These are phyloP conservation scores for Hephaestus fuliginosus DNA, from an alignment of 2,797 vertebrate genomes.

Conservation along the genomic window DNA sequence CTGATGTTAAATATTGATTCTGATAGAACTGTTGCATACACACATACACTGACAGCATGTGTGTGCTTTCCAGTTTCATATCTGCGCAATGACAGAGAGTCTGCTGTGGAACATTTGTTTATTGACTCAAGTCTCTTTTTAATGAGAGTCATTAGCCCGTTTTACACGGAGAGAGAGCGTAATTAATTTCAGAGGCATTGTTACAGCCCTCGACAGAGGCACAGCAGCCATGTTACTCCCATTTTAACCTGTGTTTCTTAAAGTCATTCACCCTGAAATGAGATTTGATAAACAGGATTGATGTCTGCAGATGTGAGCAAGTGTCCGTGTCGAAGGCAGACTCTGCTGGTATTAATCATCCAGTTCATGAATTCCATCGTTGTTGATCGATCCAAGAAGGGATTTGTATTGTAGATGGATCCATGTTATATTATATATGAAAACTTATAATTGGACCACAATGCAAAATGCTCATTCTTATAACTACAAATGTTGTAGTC, in stretches of 20 bases:
- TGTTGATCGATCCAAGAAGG: constrained; percentile 11
- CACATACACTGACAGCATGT: background rate
- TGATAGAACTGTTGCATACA: background rate
- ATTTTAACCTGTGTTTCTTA: constrained; percentile 15
- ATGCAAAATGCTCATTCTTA: background rate
- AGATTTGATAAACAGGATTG: constrained; percentile 29
- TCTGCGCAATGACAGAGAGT: background rate
- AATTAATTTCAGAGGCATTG: constrained; percentile 27
- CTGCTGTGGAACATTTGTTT: constrained; percentile 25
- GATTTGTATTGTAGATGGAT: background rate
- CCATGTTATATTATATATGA: background rate
- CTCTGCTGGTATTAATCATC: constrained; percentile 16
- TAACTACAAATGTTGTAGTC: background rate
- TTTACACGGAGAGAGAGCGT: constrained; percentile 7
- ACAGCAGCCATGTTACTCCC: background rate
- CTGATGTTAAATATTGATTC: background rate
- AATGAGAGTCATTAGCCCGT: constrained; percentile 40
- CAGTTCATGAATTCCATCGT: background rate
- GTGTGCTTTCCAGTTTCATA: constrained; percentile 21
- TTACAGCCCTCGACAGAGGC: constrained; percentile 21
- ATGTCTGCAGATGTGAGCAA: constrained; percentile 5
- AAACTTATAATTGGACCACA: background rate
- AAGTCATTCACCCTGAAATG: constrained; percentile 22
- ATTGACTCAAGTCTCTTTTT: constrained; percentile 25
- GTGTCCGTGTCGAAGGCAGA: constrained; percentile 9